Evolutionary conservation across 2,888 invertebrate genomes (phyloP), one percentile per base, ranked within the genome.

Genomic region (Drosophila neutralis): DNA sequence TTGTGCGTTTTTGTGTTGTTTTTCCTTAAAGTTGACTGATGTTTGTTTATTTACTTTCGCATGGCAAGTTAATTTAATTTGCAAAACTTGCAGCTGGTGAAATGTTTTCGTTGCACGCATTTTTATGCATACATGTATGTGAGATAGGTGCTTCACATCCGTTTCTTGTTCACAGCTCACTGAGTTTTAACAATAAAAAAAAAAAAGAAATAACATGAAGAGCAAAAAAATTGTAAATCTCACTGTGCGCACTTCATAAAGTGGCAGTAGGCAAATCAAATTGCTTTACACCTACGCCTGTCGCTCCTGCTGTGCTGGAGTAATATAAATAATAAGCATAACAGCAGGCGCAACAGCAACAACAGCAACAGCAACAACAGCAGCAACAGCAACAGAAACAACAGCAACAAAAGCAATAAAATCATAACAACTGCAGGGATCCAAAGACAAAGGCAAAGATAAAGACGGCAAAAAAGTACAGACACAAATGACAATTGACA

Each of bases 161-260:
- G 89, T 72, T 76, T 74, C 86, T 68, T 71, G 73, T 73, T 71
- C 57, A 81, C 90, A 72, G 75, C 75, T 83, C 89, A 81, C 65
- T 85, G 89, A 56, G 53, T 73, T 82, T 76, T 73, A 77, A 84
- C 73, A 77, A 69, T 72, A 63, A 71, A 45, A 56, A 59, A 11
- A 51, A 35, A 27, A 36, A 13, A 31, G 8, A 4, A 18, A 27
- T 10, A 49, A 27, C 33, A 51, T 33, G 24, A 59, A 33, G 13
- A 51, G 48, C 45, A 58, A 76, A 72, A 72, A 82, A 89, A 82
- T 89, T 84, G 85, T 69, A 87, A 76, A 79, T 49, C 78, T 74
- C 66, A 82, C 84, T 71, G 87, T 59, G 82, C 73, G 69, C 77
- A 90, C 89, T 90, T 88, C 90, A 90, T 90, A 90, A 87, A 89